Evolutionary conservation across 53 echinoderm and acorn worm species (phyloP), one percentile per base, ranked within the genome.

Genomic region (Holothuria scabra): DNA sequence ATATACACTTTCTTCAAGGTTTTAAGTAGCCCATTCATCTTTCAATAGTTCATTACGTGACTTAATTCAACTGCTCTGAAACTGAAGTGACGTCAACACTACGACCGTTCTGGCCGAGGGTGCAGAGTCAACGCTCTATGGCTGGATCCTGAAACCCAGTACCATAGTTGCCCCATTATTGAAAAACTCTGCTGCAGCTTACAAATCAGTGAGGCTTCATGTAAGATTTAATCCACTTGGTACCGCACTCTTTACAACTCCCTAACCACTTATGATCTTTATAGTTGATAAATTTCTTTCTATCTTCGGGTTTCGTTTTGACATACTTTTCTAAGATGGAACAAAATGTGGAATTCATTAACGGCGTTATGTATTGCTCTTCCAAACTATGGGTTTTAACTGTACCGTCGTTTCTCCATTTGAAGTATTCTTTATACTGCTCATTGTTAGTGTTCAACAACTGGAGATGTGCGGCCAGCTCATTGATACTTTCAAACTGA

Each of bases 321-420:
- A 78, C n/a, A 32, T 78, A 78, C 49, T 58, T 78, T 9, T 78
- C 78, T 31, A 78, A 32, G 23, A 78, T 58, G 56, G 29, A 55
- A 58, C 78, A 78, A 29, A 28, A 78, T 20, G 78, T 78, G 18
- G 78, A 78, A 58, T 78, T 58, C 78, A 78, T 58, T 19, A 78
- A 30, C 22, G 78, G 78, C 7, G 78, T 58, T 28, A 78, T 56
- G 58, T 78, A 78, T 31, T 78, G 57, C 20, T 78, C 78, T 29
- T 78, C 78, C 28, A 78, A 34, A 52, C 56, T 56, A 31, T 78
- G 78, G 28, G 78, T 78, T 32, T 56, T 52, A 16, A 78, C 48
- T 28, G 29, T 58, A 19, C 78, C 78, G 5, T 59, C 33, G 25
- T 56, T 56, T 24, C 78, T 81, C 82, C 82, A 81, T 8, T 81